phyloP scores from a whole-genome alignment of 2,797 vertebrate species.

The Pseudochirops corinnae region DNA sequence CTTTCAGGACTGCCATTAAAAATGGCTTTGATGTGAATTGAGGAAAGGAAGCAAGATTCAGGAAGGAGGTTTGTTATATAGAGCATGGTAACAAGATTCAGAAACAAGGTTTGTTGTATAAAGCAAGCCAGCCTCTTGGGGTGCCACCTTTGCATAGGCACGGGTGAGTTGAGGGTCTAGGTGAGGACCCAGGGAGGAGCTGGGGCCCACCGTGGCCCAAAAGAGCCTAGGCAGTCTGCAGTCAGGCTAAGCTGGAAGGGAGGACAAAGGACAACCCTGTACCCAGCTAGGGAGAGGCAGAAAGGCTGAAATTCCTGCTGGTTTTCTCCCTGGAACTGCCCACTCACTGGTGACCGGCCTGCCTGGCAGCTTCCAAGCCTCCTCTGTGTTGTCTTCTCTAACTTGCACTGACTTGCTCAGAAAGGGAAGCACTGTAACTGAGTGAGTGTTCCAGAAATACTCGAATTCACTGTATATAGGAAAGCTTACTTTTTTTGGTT shows the following conservation, averaged over 20 bases:
- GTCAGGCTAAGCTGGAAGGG: neutral
- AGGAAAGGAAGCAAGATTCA: slow-evolving; percentile 33
- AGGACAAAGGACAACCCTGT: neutral
- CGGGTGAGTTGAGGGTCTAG: slow-evolving; percentile 1
- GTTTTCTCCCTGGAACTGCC: neutral
- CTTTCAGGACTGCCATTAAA: slow-evolving; percentile 71
- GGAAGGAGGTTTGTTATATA: neutral
- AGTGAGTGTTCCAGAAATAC: slow-evolving; percentile 75
- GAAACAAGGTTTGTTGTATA: neutral
- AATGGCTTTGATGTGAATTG: slow-evolving; percentile 48
- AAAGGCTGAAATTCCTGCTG: neutral
- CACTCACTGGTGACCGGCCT: neutral
- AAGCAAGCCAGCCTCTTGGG: slow-evolving; percentile 18
- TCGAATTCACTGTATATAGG: slow-evolving; percentile 79
- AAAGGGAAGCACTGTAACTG: slow-evolving; percentile 78
- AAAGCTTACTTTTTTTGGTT: slow-evolving; percentile 53
- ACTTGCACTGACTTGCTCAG: slow-evolving; percentile 75
- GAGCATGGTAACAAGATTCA: slow-evolving; percentile 29
- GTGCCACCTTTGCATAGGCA: neutral
- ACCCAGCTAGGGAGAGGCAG: slow-evolving; percentile 1
- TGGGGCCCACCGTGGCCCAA: neutral
- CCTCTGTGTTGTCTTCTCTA: slow-evolving; percentile 61
- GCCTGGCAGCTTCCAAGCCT: slow-evolving; percentile 34
- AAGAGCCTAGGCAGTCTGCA: neutral
- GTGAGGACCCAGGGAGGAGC: neutral